Base-by-base conservation (phyloP, 2,797 vertebrate species). In the Tarsius wallacei region DNA sequence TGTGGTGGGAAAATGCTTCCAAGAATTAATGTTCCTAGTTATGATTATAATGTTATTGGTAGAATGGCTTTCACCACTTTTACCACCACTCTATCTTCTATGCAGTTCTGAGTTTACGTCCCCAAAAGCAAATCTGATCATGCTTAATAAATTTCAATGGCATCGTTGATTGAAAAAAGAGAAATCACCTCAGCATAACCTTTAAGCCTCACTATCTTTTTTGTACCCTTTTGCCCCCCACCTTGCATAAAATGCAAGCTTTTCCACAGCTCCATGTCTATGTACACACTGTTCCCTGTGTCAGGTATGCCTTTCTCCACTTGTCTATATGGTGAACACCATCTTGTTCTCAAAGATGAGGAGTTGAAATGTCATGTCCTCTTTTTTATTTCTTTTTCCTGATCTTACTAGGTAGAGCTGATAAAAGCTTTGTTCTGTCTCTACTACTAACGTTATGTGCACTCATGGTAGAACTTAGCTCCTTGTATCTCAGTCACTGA, bases 231-330 rank as follows among this genome's bases (percentile, higher is more conserved):
- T 61, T 42, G 11, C 28, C 36, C 78, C 86, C 59, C 10, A 55
- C 22, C 16, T 85, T 76, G 59, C 42, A 88, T 33, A 90, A 68
- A 71, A 68, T 36, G n/a, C 33, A 22, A 16, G 47, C 33, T 70
- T 2, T 70, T 66, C 28, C n/a, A 19, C 51, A 78, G 71, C 64
- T 14, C 24, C 49, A 9, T 1, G 10, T 28, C 55, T 68, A 42
- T 9, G 51, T 24, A 7, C 14, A 66, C 1, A 10, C 74, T n/a
- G 49, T 33, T 66, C 31, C 57, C 16, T 92, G 64, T 8, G 13
- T 8, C 0, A 0, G 0, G 68, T 21, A 63, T 53, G 76, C 17
- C 22, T 66, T 49, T 28, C n/a, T 21, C 9, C 0, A 28, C 19
- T 26, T 49, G 42, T 42, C 51, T 59, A 33, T 66, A 9, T 6